Evolutionary conservation across 2,888 invertebrate species (phyloP).

Genomic region (Plemyria rubiginata): DNA sequence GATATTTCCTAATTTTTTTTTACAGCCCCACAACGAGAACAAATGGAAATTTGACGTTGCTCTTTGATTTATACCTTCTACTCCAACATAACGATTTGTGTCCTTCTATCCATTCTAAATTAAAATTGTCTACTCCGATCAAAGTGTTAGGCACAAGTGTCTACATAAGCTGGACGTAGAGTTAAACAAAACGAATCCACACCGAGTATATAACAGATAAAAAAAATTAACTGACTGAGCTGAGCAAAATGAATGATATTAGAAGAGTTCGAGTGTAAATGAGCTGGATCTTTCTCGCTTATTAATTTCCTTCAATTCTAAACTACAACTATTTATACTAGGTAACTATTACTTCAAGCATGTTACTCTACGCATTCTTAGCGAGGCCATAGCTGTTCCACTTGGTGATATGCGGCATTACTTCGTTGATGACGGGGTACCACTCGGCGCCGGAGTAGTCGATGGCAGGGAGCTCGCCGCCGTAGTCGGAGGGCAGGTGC

Average conservation of each 20-base stretch:
- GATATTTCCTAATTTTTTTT: no score
- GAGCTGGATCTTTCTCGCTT: background rate
- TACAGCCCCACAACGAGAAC: no score
- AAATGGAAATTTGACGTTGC: no score
- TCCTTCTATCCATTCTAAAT: background rate
- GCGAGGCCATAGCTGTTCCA: constrained; percentile 89
- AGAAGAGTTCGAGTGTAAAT: background rate
- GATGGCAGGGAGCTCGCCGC: constrained; percentile 89
- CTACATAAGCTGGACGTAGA: background rate
- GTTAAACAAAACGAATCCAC: background rate
- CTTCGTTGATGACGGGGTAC: constrained; percentile 88
- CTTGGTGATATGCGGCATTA: constrained; percentile 87
- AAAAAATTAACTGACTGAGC: no score
- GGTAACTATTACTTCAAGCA: no score
- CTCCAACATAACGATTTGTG: no score
- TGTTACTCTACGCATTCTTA: constrained; percentile 69
- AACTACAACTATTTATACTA: background rate
- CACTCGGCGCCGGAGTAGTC: constrained; percentile 91
- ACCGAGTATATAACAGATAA: background rate
- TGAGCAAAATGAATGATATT: no score
- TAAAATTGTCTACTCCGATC: background rate
- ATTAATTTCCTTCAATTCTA: background rate
- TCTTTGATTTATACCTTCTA: no score
- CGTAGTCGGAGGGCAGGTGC: constrained; percentile 90
- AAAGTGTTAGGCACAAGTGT: no score